phyloP scores from a whole-genome alignment of 2,797 vertebrate species.

The Etheostoma nigrum region DNA sequence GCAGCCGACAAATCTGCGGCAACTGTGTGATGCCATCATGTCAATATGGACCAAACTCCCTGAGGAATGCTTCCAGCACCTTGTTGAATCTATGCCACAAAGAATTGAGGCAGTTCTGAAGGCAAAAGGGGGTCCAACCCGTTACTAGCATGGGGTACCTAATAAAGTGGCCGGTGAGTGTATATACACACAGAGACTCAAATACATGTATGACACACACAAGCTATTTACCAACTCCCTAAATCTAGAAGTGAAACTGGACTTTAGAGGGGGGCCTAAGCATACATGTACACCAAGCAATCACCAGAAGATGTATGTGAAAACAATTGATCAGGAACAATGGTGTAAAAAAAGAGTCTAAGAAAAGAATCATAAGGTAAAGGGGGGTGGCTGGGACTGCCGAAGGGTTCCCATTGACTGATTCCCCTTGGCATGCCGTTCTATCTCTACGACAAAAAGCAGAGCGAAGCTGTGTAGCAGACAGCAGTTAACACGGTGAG shows the following conservation, averaged over 20 bases:
- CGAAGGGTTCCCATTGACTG: slow-evolving; percentile 31
- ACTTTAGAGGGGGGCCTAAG: slow-evolving; percentile 48
- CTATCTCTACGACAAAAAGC: slow-evolving; percentile 30
- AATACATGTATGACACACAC: slow-evolving; percentile 16
- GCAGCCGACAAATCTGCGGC: too few species aligned
- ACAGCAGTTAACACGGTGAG: slow-evolving; percentile 50
- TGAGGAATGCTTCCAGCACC: too few species aligned
- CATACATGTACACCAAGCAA: slow-evolving; percentile 48
- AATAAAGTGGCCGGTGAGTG: too few species aligned
- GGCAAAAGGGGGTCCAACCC: too few species aligned
- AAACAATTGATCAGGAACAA: slow-evolving; percentile 52
- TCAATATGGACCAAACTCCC: too few species aligned
- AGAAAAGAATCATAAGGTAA: slow-evolving; percentile 33
- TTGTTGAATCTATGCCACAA: too few species aligned
- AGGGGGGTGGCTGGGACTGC: not conserved
- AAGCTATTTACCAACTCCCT: slow-evolving; percentile 26
- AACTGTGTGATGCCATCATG: too few species aligned
- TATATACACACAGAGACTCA: slow-evolving; percentile 28
- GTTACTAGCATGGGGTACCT: too few species aligned
- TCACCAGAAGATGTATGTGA: slow-evolving; percentile 49
- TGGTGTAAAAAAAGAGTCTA: slow-evolving; percentile 18
- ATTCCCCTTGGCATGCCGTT: slow-evolving; percentile 46
- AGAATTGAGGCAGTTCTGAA: too few species aligned
- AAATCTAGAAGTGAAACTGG: slow-evolving; percentile 36
- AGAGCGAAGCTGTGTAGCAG: slow-evolving; percentile 39